Base-by-base conservation (phyloP, 1,140 invertebrate genomes). In the Neuroterus valhalla region DNA sequence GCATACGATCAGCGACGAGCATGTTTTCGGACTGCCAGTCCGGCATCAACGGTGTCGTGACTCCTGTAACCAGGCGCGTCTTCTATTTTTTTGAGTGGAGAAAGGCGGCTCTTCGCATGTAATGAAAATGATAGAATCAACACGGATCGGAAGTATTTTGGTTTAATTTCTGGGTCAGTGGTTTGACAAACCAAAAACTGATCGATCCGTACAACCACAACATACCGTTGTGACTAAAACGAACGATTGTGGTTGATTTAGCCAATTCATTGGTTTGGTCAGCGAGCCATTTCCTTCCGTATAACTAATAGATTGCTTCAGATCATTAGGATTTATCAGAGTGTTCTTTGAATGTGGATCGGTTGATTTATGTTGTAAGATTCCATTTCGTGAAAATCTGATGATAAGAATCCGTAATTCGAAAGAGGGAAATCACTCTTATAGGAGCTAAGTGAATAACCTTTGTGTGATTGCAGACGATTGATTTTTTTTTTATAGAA, bases 141-240 rank as follows among this genome's bases (percentile, higher is more conserved):
- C n/a, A n/a, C n/a, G 31, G 31, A 6, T 62, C 26, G n/a, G 23
- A 23, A 15, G 21, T 31, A 15, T 6, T 62, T 12, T 23, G 31
- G 23, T 23, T 15, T 62, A 62, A 26, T 62, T 62, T 62, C n/a
- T 15, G 31, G 26, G 55, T 62, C 26, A 62, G 21, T 62, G 55
- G 55, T 62, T 8, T 23, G 55, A 12, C 8, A 62, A 62, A 62
- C 55, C 55, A 8, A 62, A 62, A 62, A 31, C 31, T 62, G 55
- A 62, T 62, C 55, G 55, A 62, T 62, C 55, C 23, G 55, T 62
- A 14, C 31, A 14, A 62, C 55, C 55, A 31, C 55, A 62, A 62
- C 55, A 62, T 31, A 62, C 52, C 23, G 15, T 26, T 55, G 21
- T 62, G 23, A 62, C 55, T 62, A n/a, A 15, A 62, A 31, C 26